phyloP scores from a whole-genome alignment of 2,797 vertebrate genomes.

The Ptychadena robeensis region DNA sequence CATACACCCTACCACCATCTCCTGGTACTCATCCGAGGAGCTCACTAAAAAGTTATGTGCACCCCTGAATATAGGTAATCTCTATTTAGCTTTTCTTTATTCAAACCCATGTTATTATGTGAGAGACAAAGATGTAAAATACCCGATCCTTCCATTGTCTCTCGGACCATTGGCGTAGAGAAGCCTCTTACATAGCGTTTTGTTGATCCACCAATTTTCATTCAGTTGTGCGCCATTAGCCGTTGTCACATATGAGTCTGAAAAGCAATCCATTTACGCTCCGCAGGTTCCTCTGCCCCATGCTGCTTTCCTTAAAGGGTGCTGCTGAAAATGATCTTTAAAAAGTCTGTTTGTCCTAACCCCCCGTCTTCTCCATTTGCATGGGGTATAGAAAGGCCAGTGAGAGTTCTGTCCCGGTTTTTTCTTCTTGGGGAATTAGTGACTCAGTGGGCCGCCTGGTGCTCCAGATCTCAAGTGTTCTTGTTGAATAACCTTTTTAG shows the following conservation, averaged over 20 bases:
- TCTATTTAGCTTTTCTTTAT: no score
- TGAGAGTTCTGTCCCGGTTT: conserved; percentile 1
- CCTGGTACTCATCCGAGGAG: no score
- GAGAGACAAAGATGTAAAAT: background rate
- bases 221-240: background rate
- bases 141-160: background rate
- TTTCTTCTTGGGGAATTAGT: conserved; percentile 6
- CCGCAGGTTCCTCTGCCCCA: background rate
- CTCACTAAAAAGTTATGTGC: no score
- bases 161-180: background rate
- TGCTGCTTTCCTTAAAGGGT: conserved; percentile 10
- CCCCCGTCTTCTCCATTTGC: background rate
- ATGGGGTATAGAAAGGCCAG: background rate
- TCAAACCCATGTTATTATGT: background rate
- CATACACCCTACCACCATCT: no score
- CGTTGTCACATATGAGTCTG: background rate
- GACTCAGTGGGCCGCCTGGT: conserved; percentile 6
- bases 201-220: conserved; percentile 10
- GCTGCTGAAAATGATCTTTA: conserved; percentile 31
- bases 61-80: no score
- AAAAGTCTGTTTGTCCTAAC: background rate
- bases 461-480: conserved; percentile 1
- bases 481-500: conserved; percentile 18
- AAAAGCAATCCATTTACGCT: conserved; percentile 9
- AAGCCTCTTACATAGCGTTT: conserved; percentile 3